These are phyloP conservation scores for Laspeyria flexula DNA, from an alignment of 2,888 invertebrate genomes.

Conservation along the genomic window DNA sequence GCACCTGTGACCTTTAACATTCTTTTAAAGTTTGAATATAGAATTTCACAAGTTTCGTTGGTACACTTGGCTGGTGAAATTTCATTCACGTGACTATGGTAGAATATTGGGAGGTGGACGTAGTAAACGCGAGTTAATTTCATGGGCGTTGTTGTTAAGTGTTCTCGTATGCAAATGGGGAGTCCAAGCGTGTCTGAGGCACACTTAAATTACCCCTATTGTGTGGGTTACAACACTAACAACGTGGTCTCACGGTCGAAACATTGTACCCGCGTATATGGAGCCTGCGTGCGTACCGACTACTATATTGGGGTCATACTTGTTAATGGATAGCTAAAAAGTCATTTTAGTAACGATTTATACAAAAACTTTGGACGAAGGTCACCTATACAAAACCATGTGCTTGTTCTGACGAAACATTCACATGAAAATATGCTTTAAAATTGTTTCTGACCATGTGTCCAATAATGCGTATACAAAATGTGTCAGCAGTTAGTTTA, in stretches of 20 bases:
- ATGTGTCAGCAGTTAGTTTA: too few relatives aligned
- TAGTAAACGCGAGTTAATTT: conserved; percentile 30
- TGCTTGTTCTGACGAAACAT: background rate
- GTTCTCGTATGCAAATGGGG: conserved; percentile 59
- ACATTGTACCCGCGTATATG: conserved; percentile 53
- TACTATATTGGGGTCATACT: conserved; percentile 52
- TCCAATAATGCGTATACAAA: too few relatives aligned
- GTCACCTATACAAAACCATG: background rate
- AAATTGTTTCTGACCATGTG: too few relatives aligned
- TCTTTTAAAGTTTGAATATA: conserved; percentile 13
- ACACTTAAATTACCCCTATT: conserved; percentile 73
- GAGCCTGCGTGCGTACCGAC: conserved; percentile 28
- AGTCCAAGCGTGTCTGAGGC: conserved; percentile 68
- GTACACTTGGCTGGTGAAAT: conserved; percentile 17
- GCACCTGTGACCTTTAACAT: conserved; percentile 20
- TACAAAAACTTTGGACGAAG: conserved; percentile 10
- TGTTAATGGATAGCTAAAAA: conserved; percentile 44
- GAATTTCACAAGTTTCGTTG: conserved; percentile 21
- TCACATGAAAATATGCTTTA: background rate
- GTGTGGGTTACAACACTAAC: conserved; percentile 74
- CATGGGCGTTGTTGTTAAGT: conserved; percentile 32
- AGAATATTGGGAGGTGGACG: conserved; percentile 28
- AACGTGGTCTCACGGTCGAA: conserved; percentile 75
- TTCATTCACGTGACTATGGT: conserved; percentile 19
- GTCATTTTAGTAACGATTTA: conserved; percentile 37